Evolutionary conservation across 2,888 invertebrate species (phyloP).

Genomic region (Nezara viridula): DNA sequence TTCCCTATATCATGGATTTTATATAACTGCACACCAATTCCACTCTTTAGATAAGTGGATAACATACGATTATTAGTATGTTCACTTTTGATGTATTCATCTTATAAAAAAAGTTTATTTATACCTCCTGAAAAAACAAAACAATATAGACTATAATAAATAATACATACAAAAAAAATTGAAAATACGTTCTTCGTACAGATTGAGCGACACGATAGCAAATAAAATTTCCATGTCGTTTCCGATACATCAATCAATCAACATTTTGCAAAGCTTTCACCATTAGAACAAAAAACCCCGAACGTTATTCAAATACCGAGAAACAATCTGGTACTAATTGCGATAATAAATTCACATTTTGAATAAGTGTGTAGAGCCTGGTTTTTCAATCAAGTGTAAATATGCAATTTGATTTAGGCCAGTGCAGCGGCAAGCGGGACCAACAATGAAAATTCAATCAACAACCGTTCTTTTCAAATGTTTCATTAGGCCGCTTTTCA

Average conservation of each 20-base stretch:
- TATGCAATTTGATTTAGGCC: background rate
- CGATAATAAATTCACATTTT: background rate
- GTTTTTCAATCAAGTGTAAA: background rate
- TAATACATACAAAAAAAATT: no score
- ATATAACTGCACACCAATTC: no score
- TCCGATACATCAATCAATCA: background rate
- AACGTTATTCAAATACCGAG: background rate
- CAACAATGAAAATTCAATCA: conserved; percentile 47
- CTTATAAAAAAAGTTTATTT: no score
- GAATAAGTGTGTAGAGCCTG: background rate
- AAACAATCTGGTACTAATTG: background rate
- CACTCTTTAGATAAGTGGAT: no score
- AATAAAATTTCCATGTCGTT: background rate
- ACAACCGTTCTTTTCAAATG: background rate
- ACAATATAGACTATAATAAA: no score
- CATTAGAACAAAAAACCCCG: background rate
- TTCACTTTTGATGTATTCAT: no score
- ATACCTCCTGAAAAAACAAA: no score
- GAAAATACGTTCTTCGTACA: no score
- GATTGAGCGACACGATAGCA: background rate
- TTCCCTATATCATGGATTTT: no score
- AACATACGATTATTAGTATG: no score
- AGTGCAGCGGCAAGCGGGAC: background rate
- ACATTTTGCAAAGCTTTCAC: background rate
- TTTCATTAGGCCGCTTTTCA: conserved; percentile 35